These are phyloP conservation scores for Synanthedon vespiformis DNA, from an alignment of 2,888 invertebrate species.

Conservation along the genomic window DNA sequence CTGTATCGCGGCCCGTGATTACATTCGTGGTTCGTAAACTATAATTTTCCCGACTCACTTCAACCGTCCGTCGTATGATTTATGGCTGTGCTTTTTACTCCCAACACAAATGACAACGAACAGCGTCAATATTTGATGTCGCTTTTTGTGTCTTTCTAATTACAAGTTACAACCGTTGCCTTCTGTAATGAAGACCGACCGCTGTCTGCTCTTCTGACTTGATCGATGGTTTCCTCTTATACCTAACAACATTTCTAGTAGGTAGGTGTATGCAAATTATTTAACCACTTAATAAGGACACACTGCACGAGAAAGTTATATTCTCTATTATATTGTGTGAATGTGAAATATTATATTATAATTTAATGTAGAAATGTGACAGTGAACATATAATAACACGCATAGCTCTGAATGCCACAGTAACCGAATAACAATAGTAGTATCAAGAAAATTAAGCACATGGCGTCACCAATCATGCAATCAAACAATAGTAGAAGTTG, in stretches of 20 bases:
- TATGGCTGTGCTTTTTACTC: conserved; percentile 13
- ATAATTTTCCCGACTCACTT: conserved; percentile 24
- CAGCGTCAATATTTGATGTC: neutral
- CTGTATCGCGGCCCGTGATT: conserved; percentile 24
- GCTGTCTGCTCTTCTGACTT: too few species aligned
- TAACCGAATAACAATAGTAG: neutral
- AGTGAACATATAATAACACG: too few species aligned
- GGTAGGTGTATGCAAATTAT: too few species aligned
- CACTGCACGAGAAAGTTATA: too few species aligned
- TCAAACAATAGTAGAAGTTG: conserved; percentile 36
- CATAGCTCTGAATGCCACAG: too few species aligned
- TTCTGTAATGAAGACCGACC: too few species aligned
- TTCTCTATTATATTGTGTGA: too few species aligned
- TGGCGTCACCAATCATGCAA: conserved; percentile 16
- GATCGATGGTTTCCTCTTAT: too few species aligned
- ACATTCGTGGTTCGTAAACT: conserved; percentile 20
- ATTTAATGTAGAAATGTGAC: too few species aligned
- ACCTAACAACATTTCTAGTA: too few species aligned
- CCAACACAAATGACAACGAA: conserved; percentile 13
- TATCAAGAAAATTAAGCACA: conserved; percentile 3
- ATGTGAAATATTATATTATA: too few species aligned
- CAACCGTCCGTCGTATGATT: conserved; percentile 12
- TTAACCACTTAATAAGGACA: too few species aligned
- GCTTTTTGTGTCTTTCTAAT: conserved; percentile 8
- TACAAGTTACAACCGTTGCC: conserved; percentile 6